Conservation (phyloP, 2,888 invertebrate genomes). For the Melolontha melolontha region DNA sequence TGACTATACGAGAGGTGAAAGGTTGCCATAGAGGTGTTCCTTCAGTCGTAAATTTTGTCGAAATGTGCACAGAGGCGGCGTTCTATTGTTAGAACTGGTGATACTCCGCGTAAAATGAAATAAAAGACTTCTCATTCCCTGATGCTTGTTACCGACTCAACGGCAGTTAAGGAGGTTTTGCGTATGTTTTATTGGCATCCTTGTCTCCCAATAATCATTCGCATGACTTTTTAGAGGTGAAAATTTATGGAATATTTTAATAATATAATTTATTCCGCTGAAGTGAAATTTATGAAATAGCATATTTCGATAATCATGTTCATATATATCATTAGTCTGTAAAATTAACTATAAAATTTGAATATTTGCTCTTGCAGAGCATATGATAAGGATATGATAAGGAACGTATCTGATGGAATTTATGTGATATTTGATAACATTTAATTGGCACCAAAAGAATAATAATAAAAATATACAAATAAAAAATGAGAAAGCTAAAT, state of each 20-base stretch:
- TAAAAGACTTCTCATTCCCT: conserved; percentile 5
- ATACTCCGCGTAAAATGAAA: conserved; percentile 22
- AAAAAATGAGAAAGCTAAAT: no score
- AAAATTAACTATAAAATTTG: no score
- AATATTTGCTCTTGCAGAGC: no score
- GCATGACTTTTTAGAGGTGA: not conserved
- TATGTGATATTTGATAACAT: no score
- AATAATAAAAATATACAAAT: no score
- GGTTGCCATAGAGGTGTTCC: conserved; percentile 63
- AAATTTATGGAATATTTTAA: not conserved
- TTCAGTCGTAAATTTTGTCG: conserved; percentile 53
- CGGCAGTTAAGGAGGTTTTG: conserved; percentile 21
- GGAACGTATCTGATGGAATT: no score
- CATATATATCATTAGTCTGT: no score
- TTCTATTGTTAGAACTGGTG: conserved; percentile 5
- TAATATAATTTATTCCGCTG: not conserved
- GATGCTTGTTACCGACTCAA: conserved; percentile 23
- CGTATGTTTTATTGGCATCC: conserved; percentile 1
- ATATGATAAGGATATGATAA: no score
- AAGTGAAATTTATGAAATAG: not conserved
- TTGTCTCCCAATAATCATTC: no score
- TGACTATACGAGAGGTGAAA: conserved; percentile 60
- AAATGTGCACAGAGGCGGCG: conserved; percentile 14
- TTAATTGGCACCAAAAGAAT: no score
- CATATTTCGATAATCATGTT: no score